These are phyloP conservation scores for Punctoribates punctum DNA, from an alignment of 2,888 invertebrate species.

Conservation along the genomic window DNA sequence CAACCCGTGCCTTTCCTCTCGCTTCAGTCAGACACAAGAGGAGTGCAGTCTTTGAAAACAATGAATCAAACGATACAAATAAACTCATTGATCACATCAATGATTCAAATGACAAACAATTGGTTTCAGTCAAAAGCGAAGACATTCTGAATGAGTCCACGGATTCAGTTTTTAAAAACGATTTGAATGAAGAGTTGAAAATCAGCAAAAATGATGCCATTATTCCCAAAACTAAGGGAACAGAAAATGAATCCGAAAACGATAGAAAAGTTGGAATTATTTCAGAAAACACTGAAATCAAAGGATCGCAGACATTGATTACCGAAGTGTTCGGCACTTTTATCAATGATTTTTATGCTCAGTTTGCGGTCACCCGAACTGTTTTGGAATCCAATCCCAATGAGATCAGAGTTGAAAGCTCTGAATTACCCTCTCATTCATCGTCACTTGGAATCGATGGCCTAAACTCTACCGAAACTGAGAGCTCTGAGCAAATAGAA, in stretches of 20 bases:
- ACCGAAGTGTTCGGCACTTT: slow-evolving; percentile 48
- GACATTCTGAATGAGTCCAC: not conserved
- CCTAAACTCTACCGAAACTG: not conserved
- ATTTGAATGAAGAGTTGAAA: not conserved
- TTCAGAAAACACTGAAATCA: slow-evolving; percentile 32
- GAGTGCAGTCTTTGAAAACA: not conserved
- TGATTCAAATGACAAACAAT: not conserved
- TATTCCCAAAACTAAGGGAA: not conserved
- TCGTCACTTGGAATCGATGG: not conserved
- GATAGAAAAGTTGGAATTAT: slow-evolving; percentile 28
- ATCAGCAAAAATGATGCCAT: not conserved
- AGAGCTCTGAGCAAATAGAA: not conserved
- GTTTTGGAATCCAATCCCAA: slow-evolving; percentile 26
- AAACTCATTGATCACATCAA: not conserved
- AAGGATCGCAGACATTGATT: slow-evolving; percentile 51
- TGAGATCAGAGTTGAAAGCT: not conserved
- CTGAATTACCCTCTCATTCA: not conserved
- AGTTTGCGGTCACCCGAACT: slow-evolving; percentile 47
- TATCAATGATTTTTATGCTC: slow-evolving; percentile 48
- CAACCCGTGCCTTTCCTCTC: slow-evolving; percentile 37
- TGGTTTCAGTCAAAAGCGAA: not conserved
- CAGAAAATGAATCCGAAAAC: not conserved
- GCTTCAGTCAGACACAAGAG: slow-evolving; percentile 8
- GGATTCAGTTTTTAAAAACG: not conserved
- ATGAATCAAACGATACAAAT: not conserved